A percentile compares a stretch with the other conserved stretches of the same genome.
phyloP scores from a whole-genome alignment of 2,113 vertebrate genomes.

The Empidonax traillii region DNA sequence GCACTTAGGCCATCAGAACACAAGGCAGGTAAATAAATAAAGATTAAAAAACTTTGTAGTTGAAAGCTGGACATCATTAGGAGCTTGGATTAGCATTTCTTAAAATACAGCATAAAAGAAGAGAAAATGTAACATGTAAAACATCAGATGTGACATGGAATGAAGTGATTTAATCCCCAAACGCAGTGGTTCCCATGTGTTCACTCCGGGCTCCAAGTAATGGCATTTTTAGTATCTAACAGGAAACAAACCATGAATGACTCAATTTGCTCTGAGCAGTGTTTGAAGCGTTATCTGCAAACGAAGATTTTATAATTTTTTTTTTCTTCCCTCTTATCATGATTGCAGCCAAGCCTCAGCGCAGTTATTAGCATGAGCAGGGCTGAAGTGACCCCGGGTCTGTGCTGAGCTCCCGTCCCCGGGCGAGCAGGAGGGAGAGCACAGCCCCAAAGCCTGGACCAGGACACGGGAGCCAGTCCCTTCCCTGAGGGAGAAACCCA shows the following conservation, averaged over 20 bases:
- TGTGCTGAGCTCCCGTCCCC: fast-evolving
- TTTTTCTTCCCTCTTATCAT: not conserved
- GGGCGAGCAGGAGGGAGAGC: not conserved
- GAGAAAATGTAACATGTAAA: not conserved
- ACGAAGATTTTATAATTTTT: not conserved
- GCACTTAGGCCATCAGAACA: not conserved
- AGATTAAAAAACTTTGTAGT: not conserved
- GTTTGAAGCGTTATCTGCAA: not conserved
- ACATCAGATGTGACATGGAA: not conserved
- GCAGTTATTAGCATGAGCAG: not conserved
- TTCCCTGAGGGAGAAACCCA: not conserved
- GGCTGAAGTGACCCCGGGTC: not conserved
- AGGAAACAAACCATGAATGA: conserved; percentile 7
- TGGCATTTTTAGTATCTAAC: not conserved
- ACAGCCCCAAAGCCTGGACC: not conserved
- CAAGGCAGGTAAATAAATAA: conserved; percentile 1
- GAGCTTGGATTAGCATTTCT: not conserved
- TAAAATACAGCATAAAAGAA: not conserved
- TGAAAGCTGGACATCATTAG: not conserved
- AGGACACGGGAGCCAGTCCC: not conserved
- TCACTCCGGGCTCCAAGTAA: not conserved
- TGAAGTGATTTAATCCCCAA: not conserved
- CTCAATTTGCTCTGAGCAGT: not conserved
- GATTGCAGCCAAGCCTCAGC: not conserved
- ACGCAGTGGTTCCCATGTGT: not conserved